Evolutionary conservation across 2,113 vertebrate genomes (phyloP).

Genomic region (Chitala chitala): DNA sequence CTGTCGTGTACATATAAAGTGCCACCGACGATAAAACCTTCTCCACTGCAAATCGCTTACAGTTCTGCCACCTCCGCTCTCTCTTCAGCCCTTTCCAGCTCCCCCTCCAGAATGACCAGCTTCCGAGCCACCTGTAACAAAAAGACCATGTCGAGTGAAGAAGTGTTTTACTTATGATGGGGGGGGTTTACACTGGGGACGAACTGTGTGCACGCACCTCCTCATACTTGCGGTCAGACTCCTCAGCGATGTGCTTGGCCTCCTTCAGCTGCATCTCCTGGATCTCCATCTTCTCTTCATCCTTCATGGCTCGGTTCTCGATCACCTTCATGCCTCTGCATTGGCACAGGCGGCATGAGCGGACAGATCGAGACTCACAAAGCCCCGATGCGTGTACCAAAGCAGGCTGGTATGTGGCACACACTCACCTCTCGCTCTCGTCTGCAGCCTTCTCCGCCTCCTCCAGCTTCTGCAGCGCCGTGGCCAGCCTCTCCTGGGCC

Average conservation of each 20-base stretch:
- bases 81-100: constrained; percentile 93
- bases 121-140: constrained; percentile 86
- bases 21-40: not conserved
- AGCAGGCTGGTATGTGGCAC: not conserved
- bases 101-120: constrained; percentile 91
- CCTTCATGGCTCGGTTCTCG: constrained; percentile 95
- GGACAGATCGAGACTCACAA: not conserved
- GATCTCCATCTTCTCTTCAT: constrained; percentile 99
- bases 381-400: not conserved
- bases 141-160: not conserved
- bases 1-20: too few relatives aligned
- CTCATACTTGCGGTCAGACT: constrained; percentile 95
- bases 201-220: constrained; percentile 68
- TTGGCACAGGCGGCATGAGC: not conserved
- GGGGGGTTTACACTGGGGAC: not conserved
- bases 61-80: constrained; percentile 91
- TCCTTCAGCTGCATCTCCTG: constrained; percentile 98
- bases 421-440: constrained; percentile 87
- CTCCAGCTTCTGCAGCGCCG: constrained; percentile 91
- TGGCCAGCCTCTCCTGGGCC: constrained; percentile 87
- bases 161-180: not conserved
- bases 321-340: constrained; percentile 98
- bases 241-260: constrained; percentile 95
- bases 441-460: constrained; percentile 97
- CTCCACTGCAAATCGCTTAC: constrained; percentile 59